These are phyloP conservation scores for Mobula birostris DNA, from an alignment of 2,113 vertebrate species.

Conservation along the genomic window DNA sequence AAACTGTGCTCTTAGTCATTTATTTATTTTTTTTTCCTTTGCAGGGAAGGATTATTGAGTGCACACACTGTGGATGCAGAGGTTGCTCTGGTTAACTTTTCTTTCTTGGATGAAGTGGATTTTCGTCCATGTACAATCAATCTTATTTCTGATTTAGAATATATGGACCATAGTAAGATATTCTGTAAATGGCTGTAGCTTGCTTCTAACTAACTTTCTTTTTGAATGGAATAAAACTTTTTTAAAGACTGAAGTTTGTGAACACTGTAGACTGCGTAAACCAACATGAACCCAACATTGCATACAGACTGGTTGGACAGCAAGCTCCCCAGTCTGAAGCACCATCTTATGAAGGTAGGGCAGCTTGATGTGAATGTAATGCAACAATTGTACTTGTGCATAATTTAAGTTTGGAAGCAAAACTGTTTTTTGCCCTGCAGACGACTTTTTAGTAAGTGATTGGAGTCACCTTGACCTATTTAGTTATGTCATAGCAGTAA, in stretches of 20 bases:
- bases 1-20: background rate
- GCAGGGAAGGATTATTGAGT: slow-evolving; percentile 94
- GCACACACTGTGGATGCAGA: slow-evolving; percentile 93
- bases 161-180: slow-evolving; percentile 19
- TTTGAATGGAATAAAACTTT: background rate
- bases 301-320: background rate
- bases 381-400: background rate
- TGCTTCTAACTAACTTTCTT: background rate
- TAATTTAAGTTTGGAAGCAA: background rate
- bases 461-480: background rate
- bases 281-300: background rate
- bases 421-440: background rate
- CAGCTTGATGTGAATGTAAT: background rate
- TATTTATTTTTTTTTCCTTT: slow-evolving; percentile 27
- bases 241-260: background rate
- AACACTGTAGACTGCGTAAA: background rate
- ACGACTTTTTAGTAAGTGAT: background rate
- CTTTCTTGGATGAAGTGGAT: background rate
- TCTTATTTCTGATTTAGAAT: background rate
- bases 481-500: background rate
- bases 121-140: background rate
- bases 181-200: background rate
- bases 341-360: background rate
- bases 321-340: background rate
- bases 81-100: slow-evolving; percentile 81